These are phyloP conservation scores for Galerucella nymphaeae DNA, from an alignment of 2,888 invertebrate genomes.

Conservation along the genomic window DNA sequence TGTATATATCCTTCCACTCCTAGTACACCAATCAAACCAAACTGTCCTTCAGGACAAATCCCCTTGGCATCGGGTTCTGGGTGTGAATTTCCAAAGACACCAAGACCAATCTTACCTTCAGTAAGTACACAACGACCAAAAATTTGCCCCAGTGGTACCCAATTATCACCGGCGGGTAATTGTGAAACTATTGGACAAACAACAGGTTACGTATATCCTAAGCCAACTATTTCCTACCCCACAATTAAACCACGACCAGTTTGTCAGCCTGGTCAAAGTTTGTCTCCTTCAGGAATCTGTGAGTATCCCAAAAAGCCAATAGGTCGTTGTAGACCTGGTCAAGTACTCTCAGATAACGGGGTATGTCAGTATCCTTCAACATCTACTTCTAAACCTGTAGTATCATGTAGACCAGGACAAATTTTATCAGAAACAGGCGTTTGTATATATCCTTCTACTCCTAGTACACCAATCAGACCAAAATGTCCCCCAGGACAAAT, in stretches of 20 bases:
- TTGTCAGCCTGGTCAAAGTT: conserved; percentile 56
- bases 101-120: conserved; percentile 9
- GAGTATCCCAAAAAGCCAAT: conserved; percentile 43
- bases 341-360: conserved; percentile 32
- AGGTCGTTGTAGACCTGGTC: conserved; percentile 60
- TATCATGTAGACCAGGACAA: conserved; percentile 1
- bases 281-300: conserved; percentile 35
- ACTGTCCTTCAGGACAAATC: conserved; percentile 15
- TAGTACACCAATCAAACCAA: background rate
- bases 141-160: conserved; percentile 32
- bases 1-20: background rate
- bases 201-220: conserved; percentile 26
- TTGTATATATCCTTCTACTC: background rate
- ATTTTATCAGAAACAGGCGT: background rate
- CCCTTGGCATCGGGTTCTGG: background rate
- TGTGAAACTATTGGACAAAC: conserved; percentile 21
- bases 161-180: conserved; percentile 28
- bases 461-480: background rate
- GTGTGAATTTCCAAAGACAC: conserved; percentile 33
- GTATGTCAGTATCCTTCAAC: conserved; percentile 29
- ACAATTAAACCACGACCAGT: conserved; percentile 44
- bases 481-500: conserved; percentile 11
- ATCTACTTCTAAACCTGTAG: conserved; percentile 29
- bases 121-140: conserved; percentile 16
- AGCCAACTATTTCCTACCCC: background rate